These are phyloP conservation scores for Neotoxoptera formosana DNA, from an alignment of 1,140 invertebrate species.

Conservation along the genomic window DNA sequence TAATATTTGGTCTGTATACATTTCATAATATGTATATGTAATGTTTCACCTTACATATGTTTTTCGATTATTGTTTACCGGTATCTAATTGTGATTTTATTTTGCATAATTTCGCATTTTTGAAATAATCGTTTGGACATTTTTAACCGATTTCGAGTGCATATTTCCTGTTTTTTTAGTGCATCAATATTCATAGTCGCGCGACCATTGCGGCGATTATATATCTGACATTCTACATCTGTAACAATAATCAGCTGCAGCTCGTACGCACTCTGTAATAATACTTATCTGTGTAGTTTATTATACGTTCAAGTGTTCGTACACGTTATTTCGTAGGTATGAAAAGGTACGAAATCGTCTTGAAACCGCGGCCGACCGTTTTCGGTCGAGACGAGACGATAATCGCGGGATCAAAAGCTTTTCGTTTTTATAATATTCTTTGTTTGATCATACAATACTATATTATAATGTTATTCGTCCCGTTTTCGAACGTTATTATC, in stretches of 20 bases:
- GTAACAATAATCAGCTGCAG: not conserved
- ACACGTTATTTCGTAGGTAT: not conserved
- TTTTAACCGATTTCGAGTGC: not conserved
- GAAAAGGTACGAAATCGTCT: not conserved
- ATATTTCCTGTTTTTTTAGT: not conserved
- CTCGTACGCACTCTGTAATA: not conserved
- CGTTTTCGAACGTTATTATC: not conserved
- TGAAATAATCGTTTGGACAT: not conserved
- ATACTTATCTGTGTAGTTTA: not conserved
- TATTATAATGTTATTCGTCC: not conserved
- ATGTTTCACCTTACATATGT: no score
- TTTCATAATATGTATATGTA: no score
- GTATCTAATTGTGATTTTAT: not conserved
- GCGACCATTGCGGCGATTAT: not conserved
- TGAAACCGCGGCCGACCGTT: not conserved
- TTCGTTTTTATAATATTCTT: constrained; percentile 20
- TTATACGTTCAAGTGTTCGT: not conserved
- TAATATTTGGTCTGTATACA: no score
- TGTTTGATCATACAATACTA: not conserved
- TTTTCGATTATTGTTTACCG: no score
- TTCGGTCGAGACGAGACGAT: not conserved
- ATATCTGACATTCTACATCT: not conserved
- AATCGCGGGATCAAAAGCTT: not conserved
- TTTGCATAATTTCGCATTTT: not conserved
- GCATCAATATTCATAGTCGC: not conserved